Conservation (phyloP, 2,888 invertebrate species). For the Lycaena phlaeas region DNA sequence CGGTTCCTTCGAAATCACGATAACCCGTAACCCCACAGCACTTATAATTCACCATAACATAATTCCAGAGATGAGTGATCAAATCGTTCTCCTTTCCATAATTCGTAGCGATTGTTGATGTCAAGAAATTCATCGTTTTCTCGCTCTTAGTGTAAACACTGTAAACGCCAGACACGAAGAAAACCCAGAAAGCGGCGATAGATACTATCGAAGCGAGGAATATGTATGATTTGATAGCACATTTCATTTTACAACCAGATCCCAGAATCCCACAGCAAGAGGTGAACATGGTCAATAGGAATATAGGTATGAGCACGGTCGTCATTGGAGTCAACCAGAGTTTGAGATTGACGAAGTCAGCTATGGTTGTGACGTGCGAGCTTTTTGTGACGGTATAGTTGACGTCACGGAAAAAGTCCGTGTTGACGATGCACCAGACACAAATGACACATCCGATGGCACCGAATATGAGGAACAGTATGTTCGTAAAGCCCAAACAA, state of each 20-base stretch:
- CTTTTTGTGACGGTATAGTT: slow-evolving; percentile 55
- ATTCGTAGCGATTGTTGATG: slow-evolving; percentile 28
- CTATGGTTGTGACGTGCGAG: slow-evolving; percentile 33
- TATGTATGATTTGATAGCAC: slow-evolving; percentile 52
- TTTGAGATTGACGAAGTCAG: slow-evolving; percentile 45
- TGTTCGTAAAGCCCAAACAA: slow-evolving; percentile 54
- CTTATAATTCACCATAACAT: slow-evolving; percentile 47
- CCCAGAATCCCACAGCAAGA: slow-evolving; percentile 58
- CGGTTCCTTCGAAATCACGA: slow-evolving; percentile 39
- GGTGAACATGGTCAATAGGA: slow-evolving; percentile 40
- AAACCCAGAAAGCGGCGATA: slow-evolving; percentile 38
- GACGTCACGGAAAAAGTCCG: slow-evolving; percentile 51
- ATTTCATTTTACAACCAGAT: slow-evolving; percentile 51
- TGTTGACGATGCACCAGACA: slow-evolving; percentile 51
- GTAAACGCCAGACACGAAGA: slow-evolving; percentile 48
- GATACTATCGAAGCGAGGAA: slow-evolving; percentile 41
- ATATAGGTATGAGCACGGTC: slow-evolving; percentile 39
- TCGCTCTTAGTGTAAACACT: slow-evolving; percentile 46
- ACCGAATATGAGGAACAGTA: slow-evolving; percentile 42
- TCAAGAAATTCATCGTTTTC: slow-evolving; percentile 32
- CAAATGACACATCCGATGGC: slow-evolving; percentile 37
- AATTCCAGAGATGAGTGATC: slow-evolving; percentile 42
- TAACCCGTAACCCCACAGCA: slow-evolving; percentile 50
- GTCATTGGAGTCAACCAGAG: slow-evolving; percentile 49
- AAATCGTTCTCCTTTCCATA: slow-evolving; percentile 53